These are phyloP conservation scores for Dendrolimus punctatus DNA, from an alignment of 1,140 invertebrate species.

Conservation along the genomic window DNA sequence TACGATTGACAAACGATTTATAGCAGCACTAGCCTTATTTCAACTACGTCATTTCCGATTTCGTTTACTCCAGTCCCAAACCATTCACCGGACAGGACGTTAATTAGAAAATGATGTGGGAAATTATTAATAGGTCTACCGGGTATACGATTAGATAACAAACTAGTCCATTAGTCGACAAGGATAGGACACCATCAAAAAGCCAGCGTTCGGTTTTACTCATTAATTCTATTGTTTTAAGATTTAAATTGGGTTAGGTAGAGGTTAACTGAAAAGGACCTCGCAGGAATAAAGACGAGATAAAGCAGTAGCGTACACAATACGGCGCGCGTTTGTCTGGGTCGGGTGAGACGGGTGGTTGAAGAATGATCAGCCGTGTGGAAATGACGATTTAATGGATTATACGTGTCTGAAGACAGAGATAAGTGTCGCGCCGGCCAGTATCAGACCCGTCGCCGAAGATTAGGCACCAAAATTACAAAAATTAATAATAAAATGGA, in stretches of 20 bases:
- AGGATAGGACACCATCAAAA: slow-evolving; percentile 26
- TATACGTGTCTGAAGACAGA: slow-evolving; percentile 65
- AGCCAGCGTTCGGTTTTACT: slow-evolving; percentile 15
- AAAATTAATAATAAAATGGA: slow-evolving; percentile 67
- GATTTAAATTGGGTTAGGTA: slow-evolving; percentile 27
- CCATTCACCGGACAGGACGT: slow-evolving; percentile 37
- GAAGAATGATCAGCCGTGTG: slow-evolving; percentile 64
- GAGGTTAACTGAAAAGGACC: slow-evolving; percentile 32
- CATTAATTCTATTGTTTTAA: slow-evolving; percentile 31
- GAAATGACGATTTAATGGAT: slow-evolving; percentile 72
- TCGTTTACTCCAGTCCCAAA: slow-evolving; percentile 21
- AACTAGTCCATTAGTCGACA: slow-evolving; percentile 58
- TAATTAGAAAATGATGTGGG: slow-evolving; percentile 62
- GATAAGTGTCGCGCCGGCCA: slow-evolving; percentile 63
- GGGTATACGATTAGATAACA: slow-evolving; percentile 65
- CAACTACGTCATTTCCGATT: slow-evolving; percentile 35
- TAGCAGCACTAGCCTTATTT: slow-evolving; percentile 13
- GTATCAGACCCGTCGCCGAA: slow-evolving; percentile 50
- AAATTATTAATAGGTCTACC: slow-evolving; percentile 63
- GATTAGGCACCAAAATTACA: slow-evolving; percentile 64
- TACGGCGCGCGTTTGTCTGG: slow-evolving; percentile 40
- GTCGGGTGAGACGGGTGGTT: slow-evolving; percentile 60
- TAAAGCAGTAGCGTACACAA: slow-evolving; percentile 60
- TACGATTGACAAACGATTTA: slow-evolving; percentile 3
- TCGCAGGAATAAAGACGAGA: slow-evolving; percentile 35